phyloP scores from a whole-genome alignment of 1,140 invertebrate species.

The Bombus superbus region DNA sequence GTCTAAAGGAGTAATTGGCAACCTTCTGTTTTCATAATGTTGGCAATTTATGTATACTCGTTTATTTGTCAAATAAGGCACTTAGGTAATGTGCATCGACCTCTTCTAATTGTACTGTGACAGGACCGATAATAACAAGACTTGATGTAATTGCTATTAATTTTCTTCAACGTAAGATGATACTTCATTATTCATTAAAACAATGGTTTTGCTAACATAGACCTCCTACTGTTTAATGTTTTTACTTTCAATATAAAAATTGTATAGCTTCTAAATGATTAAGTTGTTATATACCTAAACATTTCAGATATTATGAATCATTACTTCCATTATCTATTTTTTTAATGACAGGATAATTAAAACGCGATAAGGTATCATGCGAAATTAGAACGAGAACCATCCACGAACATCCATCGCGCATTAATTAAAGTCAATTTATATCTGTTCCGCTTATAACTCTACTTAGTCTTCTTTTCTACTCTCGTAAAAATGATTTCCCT shows the following conservation, averaged over 20 bases:
- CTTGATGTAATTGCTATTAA: background rate
- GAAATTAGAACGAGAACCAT: background rate
- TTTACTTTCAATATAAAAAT: background rate
- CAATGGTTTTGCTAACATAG: background rate
- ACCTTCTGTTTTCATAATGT: background rate
- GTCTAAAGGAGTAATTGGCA: background rate
- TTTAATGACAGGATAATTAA: background rate
- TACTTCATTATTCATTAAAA: background rate
- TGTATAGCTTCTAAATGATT: background rate
- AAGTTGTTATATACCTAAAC: background rate
- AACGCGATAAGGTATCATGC: background rate
- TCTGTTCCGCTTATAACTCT: background rate
- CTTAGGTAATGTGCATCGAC: background rate
- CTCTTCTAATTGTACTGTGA: background rate
- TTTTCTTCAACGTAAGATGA: background rate
- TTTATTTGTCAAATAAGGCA: background rate
- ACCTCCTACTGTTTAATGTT: background rate
- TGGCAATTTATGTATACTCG: background rate
- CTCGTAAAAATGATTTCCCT: conserved; percentile 11
- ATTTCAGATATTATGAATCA: background rate
- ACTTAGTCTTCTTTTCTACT: background rate
- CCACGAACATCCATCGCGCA: no score
- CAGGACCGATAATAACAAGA: background rate
- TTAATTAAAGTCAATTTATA: conserved; percentile 27
- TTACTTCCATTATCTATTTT: background rate